Percentiles rank a stretch among this genome's conserved stretches.
These are phyloP conservation scores for Andrena fulva DNA, from an alignment of 2,888 invertebrate genomes.

Conservation along the genomic window DNA sequence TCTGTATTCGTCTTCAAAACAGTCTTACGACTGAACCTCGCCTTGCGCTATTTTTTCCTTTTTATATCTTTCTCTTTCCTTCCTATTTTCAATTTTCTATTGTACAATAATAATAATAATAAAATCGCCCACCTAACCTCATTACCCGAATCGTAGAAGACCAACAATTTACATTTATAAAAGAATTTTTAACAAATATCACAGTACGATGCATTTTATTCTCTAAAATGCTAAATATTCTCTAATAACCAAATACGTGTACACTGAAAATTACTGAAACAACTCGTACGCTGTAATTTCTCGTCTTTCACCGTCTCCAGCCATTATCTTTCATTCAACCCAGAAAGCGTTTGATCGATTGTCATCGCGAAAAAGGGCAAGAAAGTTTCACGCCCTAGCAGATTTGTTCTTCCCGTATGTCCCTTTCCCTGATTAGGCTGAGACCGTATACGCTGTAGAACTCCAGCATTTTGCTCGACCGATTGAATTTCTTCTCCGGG, in stretches of 20 bases:
- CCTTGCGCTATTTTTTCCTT: too few species aligned
- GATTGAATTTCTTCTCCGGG: constrained; percentile 73
- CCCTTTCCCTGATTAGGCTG: constrained; percentile 4
- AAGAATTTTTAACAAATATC: not conserved
- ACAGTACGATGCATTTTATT: not conserved
- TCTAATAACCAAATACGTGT: not conserved
- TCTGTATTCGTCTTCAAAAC: too few species aligned
- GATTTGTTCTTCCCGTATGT: not conserved
- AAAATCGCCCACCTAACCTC: too few species aligned
- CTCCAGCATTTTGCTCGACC: constrained; percentile 55
- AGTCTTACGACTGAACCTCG: too few species aligned
- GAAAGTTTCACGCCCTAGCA: constrained; percentile 8
- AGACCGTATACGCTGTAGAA: constrained; percentile 45
- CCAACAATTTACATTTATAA: not conserved
- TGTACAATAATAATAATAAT: too few species aligned
- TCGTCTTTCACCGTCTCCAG: not conserved
- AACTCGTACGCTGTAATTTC: not conserved
- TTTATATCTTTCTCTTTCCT: too few species aligned
- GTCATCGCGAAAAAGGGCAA: not conserved
- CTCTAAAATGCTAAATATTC: not conserved
- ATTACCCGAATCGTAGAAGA: not conserved
- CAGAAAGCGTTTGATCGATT: not conserved
- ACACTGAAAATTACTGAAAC: not conserved
- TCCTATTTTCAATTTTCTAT: too few species aligned
- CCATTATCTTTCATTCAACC: not conserved